Conservation (phyloP, 2,113 vertebrate genomes). For the Lophius piscatorius region DNA sequence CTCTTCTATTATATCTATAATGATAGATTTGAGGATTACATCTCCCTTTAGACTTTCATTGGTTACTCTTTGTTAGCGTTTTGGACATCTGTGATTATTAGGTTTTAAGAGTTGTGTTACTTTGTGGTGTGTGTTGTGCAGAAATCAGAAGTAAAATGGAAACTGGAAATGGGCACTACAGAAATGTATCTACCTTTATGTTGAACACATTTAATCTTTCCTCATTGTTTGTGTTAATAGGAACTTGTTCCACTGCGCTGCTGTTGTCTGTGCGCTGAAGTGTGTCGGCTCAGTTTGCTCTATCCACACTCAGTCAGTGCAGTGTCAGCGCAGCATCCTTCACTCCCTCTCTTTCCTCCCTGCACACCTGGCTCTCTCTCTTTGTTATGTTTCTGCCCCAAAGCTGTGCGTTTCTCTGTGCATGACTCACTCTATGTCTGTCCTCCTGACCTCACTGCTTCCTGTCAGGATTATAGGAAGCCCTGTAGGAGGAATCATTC, state of each 20-base stretch:
- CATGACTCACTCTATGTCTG: not conserved
- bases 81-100: too few relatives aligned
- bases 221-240: too few relatives aligned
- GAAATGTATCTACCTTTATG: too few relatives aligned
- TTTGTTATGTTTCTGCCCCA: conserved; percentile 18
- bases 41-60: not conserved
- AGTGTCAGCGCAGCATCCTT: conserved; percentile 11
- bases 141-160: too few relatives aligned
- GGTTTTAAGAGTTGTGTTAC: too few relatives aligned
- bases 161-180: too few relatives aligned
- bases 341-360: not conserved
- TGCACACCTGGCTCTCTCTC: conserved; percentile 37
- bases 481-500: conserved; percentile 16
- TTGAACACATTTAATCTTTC: too few relatives aligned
- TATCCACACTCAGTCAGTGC: conserved; percentile 4
- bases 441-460: conserved; percentile 38
- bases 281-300: conserved; percentile 17
- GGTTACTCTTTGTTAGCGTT: not conserved
- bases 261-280: too few relatives aligned
- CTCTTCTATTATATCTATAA: not conserved
- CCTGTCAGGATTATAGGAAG: conserved; percentile 66
- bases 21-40: not conserved
- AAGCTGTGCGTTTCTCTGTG: conserved; percentile 6
- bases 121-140: not conserved
- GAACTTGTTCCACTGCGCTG: too few relatives aligned